These are phyloP conservation scores for Pentalonia nigronervosa DNA, from an alignment of 1,140 invertebrate species.

Conservation along the genomic window DNA sequence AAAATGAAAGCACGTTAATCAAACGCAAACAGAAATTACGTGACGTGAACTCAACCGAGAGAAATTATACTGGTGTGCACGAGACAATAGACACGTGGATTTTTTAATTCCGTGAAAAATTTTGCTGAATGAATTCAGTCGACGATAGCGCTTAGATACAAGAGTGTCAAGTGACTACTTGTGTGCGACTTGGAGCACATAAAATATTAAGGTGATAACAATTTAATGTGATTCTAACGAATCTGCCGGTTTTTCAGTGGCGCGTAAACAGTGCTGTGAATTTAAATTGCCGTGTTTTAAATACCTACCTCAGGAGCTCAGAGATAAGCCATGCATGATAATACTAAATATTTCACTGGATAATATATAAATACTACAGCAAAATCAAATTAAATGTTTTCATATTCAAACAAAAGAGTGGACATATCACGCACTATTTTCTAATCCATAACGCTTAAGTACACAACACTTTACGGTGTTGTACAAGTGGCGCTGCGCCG, in stretches of 20 bases:
- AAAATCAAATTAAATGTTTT: neutral
- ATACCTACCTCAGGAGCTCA: neutral
- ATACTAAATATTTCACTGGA: neutral
- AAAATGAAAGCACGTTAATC: neutral
- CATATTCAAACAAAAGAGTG: neutral
- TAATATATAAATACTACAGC: neutral
- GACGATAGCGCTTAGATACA: neutral
- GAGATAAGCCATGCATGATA: neutral
- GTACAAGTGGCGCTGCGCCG: neutral
- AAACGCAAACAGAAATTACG: neutral
- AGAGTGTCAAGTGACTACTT: neutral
- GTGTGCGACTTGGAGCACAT: neutral
- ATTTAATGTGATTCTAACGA: neutral
- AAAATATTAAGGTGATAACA: slow-evolving; percentile 8
- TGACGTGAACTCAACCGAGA: neutral
- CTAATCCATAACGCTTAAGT: neutral
- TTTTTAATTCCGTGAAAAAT: neutral
- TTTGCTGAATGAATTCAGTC: neutral
- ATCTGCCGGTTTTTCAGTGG: neutral
- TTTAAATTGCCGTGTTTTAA: neutral
- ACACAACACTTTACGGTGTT: neutral
- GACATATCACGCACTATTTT: neutral
- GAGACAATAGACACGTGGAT: neutral
- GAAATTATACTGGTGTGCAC: neutral
- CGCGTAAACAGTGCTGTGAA: neutral